Percentiles rank a stretch among this genome's conserved stretches.
Evolutionary conservation across 2,888 invertebrate genomes (phyloP).

Genomic region (Harmothoe impar): DNA sequence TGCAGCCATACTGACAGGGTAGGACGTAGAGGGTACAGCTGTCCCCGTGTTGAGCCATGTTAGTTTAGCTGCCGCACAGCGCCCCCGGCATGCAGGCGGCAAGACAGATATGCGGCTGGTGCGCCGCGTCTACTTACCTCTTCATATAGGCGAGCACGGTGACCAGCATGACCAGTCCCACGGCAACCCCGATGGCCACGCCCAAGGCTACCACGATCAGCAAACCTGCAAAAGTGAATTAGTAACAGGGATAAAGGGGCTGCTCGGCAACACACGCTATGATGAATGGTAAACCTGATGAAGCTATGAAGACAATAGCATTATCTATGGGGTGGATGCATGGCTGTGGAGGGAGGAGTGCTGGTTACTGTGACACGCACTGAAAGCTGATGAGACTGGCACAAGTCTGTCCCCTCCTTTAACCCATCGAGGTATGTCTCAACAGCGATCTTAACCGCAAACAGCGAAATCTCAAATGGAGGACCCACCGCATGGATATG

Average conservation of each 20-base stretch:
- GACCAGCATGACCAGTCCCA: slow-evolving; percentile 69
- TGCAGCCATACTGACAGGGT: neutral
- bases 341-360: neutral
- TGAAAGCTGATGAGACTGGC: too few relatives aligned
- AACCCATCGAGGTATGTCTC: too few relatives aligned
- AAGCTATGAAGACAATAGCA: neutral
- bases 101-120: slow-evolving; percentile 4
- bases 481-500: too few relatives aligned
- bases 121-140: slow-evolving; percentile 64
- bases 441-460: too few relatives aligned
- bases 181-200: slow-evolving; percentile 69
- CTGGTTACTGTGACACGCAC: too few relatives aligned
- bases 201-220: slow-evolving; percentile 69
- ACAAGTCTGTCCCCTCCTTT: too few relatives aligned
- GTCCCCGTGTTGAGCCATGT: neutral
- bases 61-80: slow-evolving; percentile 13
- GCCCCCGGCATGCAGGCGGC: neutral
- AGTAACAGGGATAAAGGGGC: neutral
- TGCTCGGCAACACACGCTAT: too few relatives aligned
- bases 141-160: slow-evolving; percentile 70
- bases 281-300: too few relatives aligned
- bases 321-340: neutral
- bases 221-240: slow-evolving; percentile 65
- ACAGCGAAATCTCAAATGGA: too few relatives aligned
- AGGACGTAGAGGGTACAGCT: slow-evolving; percentile 9